A percentile compares a stretch with the other conserved stretches of the same genome.
Evolutionary conservation across 2,113 vertebrate species (phyloP).

Genomic region (Ceyx cyanopectus): DNA sequence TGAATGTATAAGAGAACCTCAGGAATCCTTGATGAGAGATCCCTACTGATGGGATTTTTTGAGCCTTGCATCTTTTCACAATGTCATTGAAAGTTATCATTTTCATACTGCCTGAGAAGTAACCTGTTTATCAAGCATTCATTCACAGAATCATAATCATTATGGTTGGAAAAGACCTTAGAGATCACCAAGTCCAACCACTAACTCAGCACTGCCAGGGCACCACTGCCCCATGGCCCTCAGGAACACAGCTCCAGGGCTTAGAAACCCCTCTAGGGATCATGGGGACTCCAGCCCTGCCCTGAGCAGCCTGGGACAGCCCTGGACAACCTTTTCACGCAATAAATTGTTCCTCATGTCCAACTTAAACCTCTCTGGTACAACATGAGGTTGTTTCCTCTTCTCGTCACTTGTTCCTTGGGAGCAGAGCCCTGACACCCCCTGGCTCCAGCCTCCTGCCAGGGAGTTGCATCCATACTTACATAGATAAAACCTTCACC

Average conservation of each 20-base stretch:
- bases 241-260: not conserved
- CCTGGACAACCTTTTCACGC: not conserved
- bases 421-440: not conserved
- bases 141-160: not conserved
- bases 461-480: slow-evolving; percentile 75
- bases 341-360: not conserved
- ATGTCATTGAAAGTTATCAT: not conserved
- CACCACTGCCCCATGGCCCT: not conserved
- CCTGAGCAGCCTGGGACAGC: not conserved
- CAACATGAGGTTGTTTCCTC: not conserved
- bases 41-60: not conserved
- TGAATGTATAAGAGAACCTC: not conserved
- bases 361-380: not conserved
- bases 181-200: too few species aligned
- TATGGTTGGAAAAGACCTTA: too few species aligned
- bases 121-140: not conserved
- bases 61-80: not conserved
- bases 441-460: not conserved
- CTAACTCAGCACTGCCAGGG: not conserved
- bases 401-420: not conserved
- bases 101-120: not conserved
- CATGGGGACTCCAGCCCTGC: not conserved
- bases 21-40: not conserved
- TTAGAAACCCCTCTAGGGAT: not conserved
- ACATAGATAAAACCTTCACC: slow-evolving; percentile 97